phyloP scores from a whole-genome alignment of 1,140 invertebrate species.

The Myzus persicae region DNA sequence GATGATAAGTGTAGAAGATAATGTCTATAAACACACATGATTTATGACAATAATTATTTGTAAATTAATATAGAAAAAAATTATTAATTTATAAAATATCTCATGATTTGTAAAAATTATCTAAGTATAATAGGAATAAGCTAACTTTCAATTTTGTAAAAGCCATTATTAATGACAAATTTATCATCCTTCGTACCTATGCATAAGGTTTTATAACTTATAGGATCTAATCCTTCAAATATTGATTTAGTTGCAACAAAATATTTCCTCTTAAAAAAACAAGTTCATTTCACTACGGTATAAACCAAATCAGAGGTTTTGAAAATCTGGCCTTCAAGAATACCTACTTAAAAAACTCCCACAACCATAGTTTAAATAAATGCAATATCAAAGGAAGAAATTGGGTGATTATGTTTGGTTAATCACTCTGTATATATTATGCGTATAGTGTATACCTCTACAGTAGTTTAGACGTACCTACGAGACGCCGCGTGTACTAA shows the following conservation, averaged over 20 bases:
- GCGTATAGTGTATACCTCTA: too few relatives aligned
- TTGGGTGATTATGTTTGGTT: not conserved
- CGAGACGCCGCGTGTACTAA: not conserved
- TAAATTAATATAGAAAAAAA: too few relatives aligned
- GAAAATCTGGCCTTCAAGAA: not conserved
- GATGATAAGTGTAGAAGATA: too few relatives aligned
- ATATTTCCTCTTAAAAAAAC: too few relatives aligned
- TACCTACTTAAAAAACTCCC: not conserved
- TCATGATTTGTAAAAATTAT: too few relatives aligned
- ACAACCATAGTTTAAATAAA: not conserved
- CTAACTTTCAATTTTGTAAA: too few relatives aligned
- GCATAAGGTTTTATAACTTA: not conserved
- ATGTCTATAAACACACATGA: too few relatives aligned
- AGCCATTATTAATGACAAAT: too few relatives aligned
- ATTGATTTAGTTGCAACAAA: not conserved
- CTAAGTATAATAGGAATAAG: too few relatives aligned
- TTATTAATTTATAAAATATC: too few relatives aligned
- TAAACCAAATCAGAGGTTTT: not conserved
- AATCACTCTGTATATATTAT: not conserved
- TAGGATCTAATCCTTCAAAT: not conserved
- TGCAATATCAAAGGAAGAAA: not conserved
- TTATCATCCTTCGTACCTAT: too few relatives aligned
- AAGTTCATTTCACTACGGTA: not conserved
- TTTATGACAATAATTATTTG: too few relatives aligned
- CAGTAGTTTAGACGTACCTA: not conserved